Percentiles rank a stretch among this genome's conserved stretches.
phyloP scores from a whole-genome alignment of 1,140 invertebrate species.

The Leptinotarsa lineolata region DNA sequence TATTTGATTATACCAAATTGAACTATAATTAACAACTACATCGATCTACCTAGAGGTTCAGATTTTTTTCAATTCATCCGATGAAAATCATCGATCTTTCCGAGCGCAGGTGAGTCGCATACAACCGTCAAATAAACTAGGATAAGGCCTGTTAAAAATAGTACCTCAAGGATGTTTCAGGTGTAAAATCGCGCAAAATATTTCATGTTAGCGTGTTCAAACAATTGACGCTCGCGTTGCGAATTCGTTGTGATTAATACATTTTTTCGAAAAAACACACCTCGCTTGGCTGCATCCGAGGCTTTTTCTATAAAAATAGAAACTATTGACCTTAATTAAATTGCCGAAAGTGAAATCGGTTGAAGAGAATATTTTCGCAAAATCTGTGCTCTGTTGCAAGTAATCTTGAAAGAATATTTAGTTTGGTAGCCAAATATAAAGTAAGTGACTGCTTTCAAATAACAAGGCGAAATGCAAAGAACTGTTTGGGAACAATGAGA shows the following conservation, averaged over 20 bases:
- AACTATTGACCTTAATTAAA: background rate
- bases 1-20: too few species aligned
- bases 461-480: too few species aligned
- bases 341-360: too few species aligned
- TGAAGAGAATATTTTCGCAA: too few species aligned
- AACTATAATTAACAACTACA: too few species aligned
- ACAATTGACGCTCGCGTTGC: slow-evolving; percentile 3
- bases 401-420: too few species aligned
- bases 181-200: background rate
- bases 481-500: too few species aligned
- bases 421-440: too few species aligned
- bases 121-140: background rate
- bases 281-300: background rate
- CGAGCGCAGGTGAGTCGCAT: background rate
- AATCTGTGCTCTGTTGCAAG: too few species aligned
- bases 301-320: background rate
- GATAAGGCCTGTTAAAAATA: slow-evolving; percentile 1
- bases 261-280: background rate
- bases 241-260: background rate
- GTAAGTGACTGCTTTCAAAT: too few species aligned
- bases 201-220: slow-evolving; percentile 3
- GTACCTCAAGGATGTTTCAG: slow-evolving; percentile 4
- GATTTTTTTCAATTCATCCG: background rate
- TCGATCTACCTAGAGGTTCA: too few species aligned
- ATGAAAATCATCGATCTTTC: background rate